A percentile compares a stretch with the other conserved stretches of the same genome.
These are phyloP conservation scores for Sturnira hondurensis DNA, from an alignment of 2,113 vertebrate species.

Conservation along the genomic window DNA sequence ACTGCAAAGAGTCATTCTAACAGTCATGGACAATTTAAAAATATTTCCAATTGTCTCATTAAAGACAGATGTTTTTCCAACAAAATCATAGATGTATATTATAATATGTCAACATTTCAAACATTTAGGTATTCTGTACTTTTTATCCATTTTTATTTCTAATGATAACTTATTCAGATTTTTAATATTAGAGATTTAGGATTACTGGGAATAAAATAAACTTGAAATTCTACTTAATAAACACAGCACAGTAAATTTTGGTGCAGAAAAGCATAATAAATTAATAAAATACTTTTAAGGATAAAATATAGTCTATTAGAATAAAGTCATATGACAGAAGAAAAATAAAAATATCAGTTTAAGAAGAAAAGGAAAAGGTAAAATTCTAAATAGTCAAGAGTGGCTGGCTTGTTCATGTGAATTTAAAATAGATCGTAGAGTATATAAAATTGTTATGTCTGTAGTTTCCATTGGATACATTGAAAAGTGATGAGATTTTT, in stretches of 20 bases:
- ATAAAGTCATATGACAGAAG: constrained; percentile 13
- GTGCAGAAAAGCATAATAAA: neutral
- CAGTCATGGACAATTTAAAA: neutral
- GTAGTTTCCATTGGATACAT: neutral
- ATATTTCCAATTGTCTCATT: neutral
- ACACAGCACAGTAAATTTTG: neutral
- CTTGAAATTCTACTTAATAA: neutral
- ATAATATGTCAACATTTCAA: neutral
- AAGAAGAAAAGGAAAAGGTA: neutral
- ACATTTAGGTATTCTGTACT: neutral
- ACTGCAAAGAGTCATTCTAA: neutral
- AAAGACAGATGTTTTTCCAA: neutral
- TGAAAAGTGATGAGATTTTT: constrained; percentile 8
- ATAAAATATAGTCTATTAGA: neutral
- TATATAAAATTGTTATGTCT: neutral
- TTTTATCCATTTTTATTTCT: neutral
- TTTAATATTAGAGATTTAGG: neutral
- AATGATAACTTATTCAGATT: neutral
- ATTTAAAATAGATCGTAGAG: neutral
- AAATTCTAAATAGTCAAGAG: neutral
- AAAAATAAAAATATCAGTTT: neutral
- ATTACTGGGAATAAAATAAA: neutral
- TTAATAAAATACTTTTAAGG: neutral
- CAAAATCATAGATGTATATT: neutral
- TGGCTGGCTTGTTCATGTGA: neutral